Evolutionary conservation across 2,113 vertebrate genomes (phyloP).

Genomic region (Aegithalos caudatus): DNA sequence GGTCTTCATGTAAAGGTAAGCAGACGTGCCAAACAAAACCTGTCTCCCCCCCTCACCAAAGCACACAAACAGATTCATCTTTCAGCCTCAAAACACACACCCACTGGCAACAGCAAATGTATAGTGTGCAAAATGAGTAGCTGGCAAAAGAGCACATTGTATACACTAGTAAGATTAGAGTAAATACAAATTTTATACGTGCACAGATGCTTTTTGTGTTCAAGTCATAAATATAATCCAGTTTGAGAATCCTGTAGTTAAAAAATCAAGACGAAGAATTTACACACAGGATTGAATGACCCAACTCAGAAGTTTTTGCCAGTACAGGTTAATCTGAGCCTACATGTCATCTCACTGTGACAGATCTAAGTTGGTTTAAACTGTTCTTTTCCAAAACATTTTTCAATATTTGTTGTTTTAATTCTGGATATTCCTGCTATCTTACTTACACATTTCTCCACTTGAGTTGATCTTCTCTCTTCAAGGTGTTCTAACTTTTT

Average conservation of each 20-base stretch:
- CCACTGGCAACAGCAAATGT: neutral
- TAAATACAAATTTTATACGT: neutral
- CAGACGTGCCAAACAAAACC: neutral
- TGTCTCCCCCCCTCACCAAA: neutral
- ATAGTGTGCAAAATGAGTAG: neutral
- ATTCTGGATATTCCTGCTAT: neutral
- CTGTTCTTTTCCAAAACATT: neutral
- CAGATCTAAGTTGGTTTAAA: neutral
- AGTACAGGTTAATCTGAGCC: neutral
- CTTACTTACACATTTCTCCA: fast-evolving
- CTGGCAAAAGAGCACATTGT: neutral
- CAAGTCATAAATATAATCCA: neutral
- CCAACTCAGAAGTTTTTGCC: neutral
- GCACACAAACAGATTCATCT: neutral
- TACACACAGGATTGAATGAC: neutral
- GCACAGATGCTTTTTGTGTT: neutral
- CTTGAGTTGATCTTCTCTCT: neutral
- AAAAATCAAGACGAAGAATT: neutral
- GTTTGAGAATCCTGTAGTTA: neutral
- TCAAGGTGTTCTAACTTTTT: neutral
- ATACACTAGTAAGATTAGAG: neutral
- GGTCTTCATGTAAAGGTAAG: neutral
- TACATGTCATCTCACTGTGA: neutral
- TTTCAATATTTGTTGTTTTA: neutral
- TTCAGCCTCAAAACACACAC: neutral